A percentile compares a stretch with the other conserved stretches of the same genome.
These are phyloP conservation scores for Hyaena hyaena DNA, from an alignment of 2,113 vertebrate species.

Conservation along the genomic window DNA sequence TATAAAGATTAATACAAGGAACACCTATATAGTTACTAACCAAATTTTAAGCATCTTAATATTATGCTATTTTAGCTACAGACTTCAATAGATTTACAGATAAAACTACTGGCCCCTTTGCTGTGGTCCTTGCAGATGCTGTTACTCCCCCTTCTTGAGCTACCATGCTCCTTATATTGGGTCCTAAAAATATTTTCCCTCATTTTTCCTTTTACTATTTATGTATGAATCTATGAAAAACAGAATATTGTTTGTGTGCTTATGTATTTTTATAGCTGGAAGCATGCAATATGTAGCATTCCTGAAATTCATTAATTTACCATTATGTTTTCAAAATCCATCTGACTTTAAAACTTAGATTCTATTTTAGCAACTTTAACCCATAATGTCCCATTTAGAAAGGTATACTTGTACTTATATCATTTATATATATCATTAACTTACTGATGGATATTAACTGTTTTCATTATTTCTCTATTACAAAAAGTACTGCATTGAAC, in stretches of 20 bases:
- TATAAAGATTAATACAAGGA: neutral
- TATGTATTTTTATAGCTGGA: neutral
- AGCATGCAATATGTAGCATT: neutral
- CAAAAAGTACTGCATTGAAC: neutral
- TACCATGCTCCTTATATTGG: neutral
- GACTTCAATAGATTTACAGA: neutral
- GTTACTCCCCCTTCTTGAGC: neutral
- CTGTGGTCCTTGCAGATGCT: neutral
- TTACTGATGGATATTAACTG: neutral
- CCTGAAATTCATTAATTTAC: neutral
- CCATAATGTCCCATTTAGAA: neutral
- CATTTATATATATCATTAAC: neutral
- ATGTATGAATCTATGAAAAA: neutral
- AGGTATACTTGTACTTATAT: too few species aligned
- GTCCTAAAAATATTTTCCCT: neutral
- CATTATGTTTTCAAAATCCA: neutral
- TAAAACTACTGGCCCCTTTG: neutral
- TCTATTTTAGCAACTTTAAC: neutral
- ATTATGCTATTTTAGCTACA: neutral
- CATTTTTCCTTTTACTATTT: neutral
- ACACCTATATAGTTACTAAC: neutral
- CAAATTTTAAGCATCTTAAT: neutral
- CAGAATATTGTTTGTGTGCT: neutral
- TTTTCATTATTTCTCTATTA: slow-evolving; percentile 20
- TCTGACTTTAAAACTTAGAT: neutral